phyloP scores from a whole-genome alignment of 1,140 invertebrate genomes.

The Streblospio benedicti region DNA sequence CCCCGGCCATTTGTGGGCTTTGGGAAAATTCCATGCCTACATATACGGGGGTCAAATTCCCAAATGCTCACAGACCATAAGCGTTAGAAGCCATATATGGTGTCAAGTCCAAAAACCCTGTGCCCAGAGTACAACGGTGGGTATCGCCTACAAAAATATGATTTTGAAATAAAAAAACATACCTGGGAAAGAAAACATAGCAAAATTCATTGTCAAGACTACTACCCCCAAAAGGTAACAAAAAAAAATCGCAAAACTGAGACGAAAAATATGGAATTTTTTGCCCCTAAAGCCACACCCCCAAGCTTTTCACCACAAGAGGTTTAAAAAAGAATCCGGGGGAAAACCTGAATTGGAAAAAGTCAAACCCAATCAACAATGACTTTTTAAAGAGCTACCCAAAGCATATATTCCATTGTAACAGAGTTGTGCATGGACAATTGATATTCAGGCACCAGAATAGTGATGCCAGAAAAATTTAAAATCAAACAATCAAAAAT shows the following conservation, averaged over 20 bases:
- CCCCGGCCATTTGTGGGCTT: conserved; percentile 41
- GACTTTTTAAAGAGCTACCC: too few species aligned
- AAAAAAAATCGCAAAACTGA: too few species aligned
- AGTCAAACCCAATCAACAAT: too few species aligned
- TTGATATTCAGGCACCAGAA: conserved; percentile 2
- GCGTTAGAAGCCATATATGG: not conserved
- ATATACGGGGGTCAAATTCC: conserved; percentile 39
- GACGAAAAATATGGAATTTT: too few species aligned
- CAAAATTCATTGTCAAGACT: too few species aligned
- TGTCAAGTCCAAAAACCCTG: conserved; percentile 18
- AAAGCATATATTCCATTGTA: not conserved
- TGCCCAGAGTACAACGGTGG: conserved; percentile 26
- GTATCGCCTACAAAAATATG: conserved; percentile 22
- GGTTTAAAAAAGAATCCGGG: too few species aligned
- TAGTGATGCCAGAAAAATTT: not conserved
- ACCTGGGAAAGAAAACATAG: too few species aligned
- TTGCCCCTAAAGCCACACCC: too few species aligned
- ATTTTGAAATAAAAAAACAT: not conserved
- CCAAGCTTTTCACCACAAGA: too few species aligned
- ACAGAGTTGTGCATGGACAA: not conserved
- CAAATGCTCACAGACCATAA: conserved; percentile 39
- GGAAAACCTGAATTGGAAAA: too few species aligned
- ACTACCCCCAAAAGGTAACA: too few species aligned
- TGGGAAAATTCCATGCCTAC: conserved; percentile 44
- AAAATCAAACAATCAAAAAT: not conserved